A percentile compares a stretch with the other conserved stretches of the same genome.
These are phyloP conservation scores for Caenorhabditis briggsae DNA, from an alignment of 1,140 invertebrate species.

Conservation along the genomic window DNA sequence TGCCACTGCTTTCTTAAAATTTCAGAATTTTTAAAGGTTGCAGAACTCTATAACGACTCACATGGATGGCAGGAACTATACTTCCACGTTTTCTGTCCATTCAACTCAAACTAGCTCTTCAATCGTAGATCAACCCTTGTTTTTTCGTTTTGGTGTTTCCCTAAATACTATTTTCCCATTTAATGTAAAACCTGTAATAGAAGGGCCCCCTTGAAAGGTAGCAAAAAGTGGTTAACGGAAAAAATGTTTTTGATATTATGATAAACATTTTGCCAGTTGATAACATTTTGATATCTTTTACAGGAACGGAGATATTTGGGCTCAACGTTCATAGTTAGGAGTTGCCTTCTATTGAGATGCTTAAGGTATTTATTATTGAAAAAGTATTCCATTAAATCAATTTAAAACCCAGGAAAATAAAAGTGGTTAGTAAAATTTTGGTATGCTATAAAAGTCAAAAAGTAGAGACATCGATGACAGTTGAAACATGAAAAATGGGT, in stretches of 20 bases:
- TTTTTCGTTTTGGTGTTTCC: background rate
- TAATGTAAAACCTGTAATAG: too few species aligned
- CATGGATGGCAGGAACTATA: slow-evolving; percentile 40
- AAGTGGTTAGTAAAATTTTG: background rate
- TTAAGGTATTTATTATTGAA: background rate
- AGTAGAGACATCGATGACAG: slow-evolving; percentile 13
- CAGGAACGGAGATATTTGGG: too few species aligned
- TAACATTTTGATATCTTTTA: too few species aligned
- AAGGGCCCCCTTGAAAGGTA: too few species aligned
- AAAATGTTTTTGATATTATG: too few species aligned
- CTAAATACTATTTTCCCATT: background rate
- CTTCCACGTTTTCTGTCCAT: slow-evolving; percentile 53
- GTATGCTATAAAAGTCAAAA: slow-evolving; percentile 28
- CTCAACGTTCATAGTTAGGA: too few species aligned
- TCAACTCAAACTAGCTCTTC: slow-evolving; percentile 2
- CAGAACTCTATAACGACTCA: background rate
- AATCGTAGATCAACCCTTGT: background rate
- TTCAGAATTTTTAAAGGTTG: background rate
- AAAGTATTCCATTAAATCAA: background rate
- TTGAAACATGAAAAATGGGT: slow-evolving; percentile 42
- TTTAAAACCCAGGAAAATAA: background rate
- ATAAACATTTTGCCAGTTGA: too few species aligned
- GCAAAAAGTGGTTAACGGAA: too few species aligned
- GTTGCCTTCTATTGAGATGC: too few species aligned
- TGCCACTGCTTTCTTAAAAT: slow-evolving; percentile 39